Percentiles rank a stretch among this genome's conserved stretches.
phyloP scores from a whole-genome alignment of 1,140 invertebrate genomes.

The Trialeurodes vaporariorum region DNA sequence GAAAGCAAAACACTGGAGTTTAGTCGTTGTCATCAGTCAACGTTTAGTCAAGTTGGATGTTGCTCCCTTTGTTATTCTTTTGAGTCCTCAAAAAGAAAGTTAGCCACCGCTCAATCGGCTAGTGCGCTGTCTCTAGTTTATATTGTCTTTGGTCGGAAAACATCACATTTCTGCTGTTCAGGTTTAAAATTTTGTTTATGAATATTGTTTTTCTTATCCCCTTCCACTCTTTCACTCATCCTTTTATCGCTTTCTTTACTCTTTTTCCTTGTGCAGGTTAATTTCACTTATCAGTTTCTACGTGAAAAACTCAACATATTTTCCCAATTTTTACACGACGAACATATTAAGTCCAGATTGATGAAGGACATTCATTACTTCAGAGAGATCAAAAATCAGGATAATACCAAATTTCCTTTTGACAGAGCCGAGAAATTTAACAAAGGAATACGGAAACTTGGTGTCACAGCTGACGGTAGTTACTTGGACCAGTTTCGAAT shows the following conservation, averaged over 20 bases:
- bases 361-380: slow-evolving; percentile 76
- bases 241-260: slow-evolving; percentile 2
- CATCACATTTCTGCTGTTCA: background rate
- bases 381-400: slow-evolving; percentile 43
- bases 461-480: slow-evolving; percentile 68
- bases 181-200: background rate
- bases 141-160: background rate
- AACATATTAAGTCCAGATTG: slow-evolving; percentile 92
- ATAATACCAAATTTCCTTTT: slow-evolving; percentile 58
- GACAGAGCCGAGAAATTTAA: slow-evolving; percentile 93
- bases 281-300: slow-evolving; percentile 94
- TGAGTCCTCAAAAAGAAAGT: too few species aligned
- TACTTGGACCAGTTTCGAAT: slow-evolving; percentile 90
- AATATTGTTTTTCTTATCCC: background rate
- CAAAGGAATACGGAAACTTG: slow-evolving; percentile 79
- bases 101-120: too few species aligned
- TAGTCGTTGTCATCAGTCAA: too few species aligned
- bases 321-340: slow-evolving; percentile 96
- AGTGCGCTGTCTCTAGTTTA: too few species aligned
- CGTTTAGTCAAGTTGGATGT: too few species aligned
- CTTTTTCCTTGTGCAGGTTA: slow-evolving; percentile 43
- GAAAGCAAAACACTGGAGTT: too few species aligned
- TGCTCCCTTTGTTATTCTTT: too few species aligned
- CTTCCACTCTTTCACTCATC: background rate
- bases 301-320: slow-evolving; percentile 88